Base-by-base conservation (phyloP, 2,113 vertebrate species). In the Casuarius casuarius region DNA sequence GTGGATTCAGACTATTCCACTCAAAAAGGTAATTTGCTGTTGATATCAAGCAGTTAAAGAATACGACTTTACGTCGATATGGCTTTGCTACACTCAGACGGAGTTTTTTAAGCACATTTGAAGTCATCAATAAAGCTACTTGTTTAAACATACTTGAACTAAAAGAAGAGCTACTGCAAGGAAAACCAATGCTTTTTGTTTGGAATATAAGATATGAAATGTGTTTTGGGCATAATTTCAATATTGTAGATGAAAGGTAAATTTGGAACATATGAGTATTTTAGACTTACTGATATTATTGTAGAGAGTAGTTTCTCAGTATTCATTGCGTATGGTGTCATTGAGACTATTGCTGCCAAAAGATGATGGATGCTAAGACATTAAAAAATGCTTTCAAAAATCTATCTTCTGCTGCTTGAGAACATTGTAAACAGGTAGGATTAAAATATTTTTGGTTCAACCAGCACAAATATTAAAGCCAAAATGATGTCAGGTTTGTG, bases 1-100 rank as follows among this genome's bases (percentile, higher is more conserved):
- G 92, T 99, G 99, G 99, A 99, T 99, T 94, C 99, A 99, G 95
- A 99, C 99, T 94, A 98, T 99, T 93, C 99, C 99, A 31, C 98
- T 99, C 29, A 99, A 99, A 96, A 99, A 99, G 99, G 99, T 99
- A 98, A 95, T 31, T 74, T 68, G 17, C n/a, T 31, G 14, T 61
- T 65, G 26, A 0, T 67, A 12, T 17, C 28, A 54, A 29, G 46
- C 35, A 44, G n/a, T 73, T 79, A 80, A 62, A 78, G 67, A 78
- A 17, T 84, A 12, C 22, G 19, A 31, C 16, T 70, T 56, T 26
- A 4, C 12, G 51, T 42, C 25, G 17, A 0, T 40, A 10, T 4
- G 82, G 51, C n/a, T 89, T 66, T 51, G 11, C 44, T 73, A 7
- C 25, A 48, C 23, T 62, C 42, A 28, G 29, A 70, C 6, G 0